Conservation (phyloP, 2,797 vertebrate genomes). For the Leptoclinus maculatus region DNA sequence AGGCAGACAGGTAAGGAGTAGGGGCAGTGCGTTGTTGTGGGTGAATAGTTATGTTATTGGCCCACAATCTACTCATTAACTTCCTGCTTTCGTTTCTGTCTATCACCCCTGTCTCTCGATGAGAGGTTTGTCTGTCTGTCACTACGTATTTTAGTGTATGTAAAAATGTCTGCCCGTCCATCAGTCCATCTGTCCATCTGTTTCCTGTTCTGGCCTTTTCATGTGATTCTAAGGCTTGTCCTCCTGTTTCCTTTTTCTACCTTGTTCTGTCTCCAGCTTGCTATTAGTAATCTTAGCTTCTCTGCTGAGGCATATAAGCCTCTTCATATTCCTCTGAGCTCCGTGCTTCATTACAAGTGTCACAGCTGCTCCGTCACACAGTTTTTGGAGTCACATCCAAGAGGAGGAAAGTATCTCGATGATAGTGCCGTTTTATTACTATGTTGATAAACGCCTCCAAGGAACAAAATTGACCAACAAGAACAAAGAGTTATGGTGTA, state of each 20-base stretch:
- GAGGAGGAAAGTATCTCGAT: constrained; percentile 14
- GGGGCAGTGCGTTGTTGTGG: constrained; percentile 77
- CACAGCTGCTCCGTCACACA: constrained; percentile 29
- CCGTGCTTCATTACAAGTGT: constrained; percentile 38
- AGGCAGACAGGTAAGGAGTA: constrained; percentile 75
- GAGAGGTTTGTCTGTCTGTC: constrained; percentile 55
- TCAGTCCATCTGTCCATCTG: neutral
- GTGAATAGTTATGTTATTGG: constrained; percentile 84
- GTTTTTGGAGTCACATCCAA: constrained; percentile 4
- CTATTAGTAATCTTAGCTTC: constrained; percentile 20
- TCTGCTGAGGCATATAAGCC: constrained; percentile 28
- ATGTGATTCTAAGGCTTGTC: constrained; percentile 12
- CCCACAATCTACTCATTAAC: constrained; percentile 83
- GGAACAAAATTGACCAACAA: neutral
- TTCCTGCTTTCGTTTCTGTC: constrained; percentile 74
- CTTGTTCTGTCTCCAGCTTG: constrained; percentile 8
- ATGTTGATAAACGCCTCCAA: neutral
- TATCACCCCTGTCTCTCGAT: constrained; percentile 61
- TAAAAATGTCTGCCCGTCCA: constrained; percentile 48
- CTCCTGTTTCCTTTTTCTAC: neutral
- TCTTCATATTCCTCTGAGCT: constrained; percentile 37
- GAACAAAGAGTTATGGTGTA: neutral
- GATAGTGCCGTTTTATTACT: constrained; percentile 18
- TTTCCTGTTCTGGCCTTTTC: constrained; percentile 5
- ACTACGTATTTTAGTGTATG: constrained; percentile 28